Evolutionary conservation across 2,113 vertebrate genomes (phyloP).

Genomic region (Rallus limicola): DNA sequence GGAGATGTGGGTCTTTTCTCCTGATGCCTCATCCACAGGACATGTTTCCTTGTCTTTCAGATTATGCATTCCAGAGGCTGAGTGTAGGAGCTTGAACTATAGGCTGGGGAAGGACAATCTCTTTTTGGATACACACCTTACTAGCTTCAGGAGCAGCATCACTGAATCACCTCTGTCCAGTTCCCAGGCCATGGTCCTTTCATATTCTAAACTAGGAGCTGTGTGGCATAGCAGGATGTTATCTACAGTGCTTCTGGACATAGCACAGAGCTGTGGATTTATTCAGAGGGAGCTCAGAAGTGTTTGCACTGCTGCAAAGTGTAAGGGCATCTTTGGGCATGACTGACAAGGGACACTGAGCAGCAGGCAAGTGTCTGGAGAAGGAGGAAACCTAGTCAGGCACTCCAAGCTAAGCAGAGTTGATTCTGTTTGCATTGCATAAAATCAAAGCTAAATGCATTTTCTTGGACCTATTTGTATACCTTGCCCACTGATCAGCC

Average conservation of each 20-base stretch:
- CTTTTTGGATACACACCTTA: background rate
- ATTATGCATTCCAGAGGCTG: background rate
- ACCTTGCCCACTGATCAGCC: background rate
- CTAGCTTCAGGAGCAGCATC: background rate
- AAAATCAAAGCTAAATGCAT: background rate
- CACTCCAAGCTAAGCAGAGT: background rate
- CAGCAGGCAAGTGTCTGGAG: background rate
- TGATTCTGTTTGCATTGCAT: background rate
- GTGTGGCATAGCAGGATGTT: background rate
- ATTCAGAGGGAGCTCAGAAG: background rate
- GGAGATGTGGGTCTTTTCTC: background rate
- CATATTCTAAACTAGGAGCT: background rate
- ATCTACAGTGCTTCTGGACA: background rate
- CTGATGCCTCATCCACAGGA: background rate
- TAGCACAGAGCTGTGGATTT: background rate
- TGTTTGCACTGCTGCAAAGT: background rate
- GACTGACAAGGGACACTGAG: accelerated
- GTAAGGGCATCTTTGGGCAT: background rate
- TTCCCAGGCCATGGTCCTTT: background rate
- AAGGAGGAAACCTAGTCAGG: background rate
- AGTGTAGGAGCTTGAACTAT: background rate
- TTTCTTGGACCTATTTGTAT: accelerated
- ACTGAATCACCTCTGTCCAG: background rate
- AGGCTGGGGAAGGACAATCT: background rate
- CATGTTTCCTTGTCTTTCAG: background rate